Base-by-base conservation (phyloP, 2,797 vertebrate genomes). In the Diplodus sargus region DNA sequence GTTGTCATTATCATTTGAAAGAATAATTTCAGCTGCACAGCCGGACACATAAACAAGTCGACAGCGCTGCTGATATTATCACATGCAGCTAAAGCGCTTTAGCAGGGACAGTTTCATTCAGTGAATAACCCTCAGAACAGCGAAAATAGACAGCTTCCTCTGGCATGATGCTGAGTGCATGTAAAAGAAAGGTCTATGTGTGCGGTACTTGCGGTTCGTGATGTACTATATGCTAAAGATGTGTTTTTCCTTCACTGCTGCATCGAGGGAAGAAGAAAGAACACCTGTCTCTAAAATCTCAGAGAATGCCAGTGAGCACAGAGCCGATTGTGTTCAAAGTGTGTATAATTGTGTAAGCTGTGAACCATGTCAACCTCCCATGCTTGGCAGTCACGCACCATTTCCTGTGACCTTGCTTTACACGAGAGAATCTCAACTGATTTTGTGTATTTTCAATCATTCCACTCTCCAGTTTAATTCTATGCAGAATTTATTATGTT, bases 341-440 rank as follows among this genome's bases (percentile, higher is more conserved):
- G 76, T 82, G 66, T 74, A 68, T 82, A 74, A 84, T 78, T 79
- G 74, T 58, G 65, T 76, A 30, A 70, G 74, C 78, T 23, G 53
- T 84, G 77, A 89, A 85, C 79, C 81, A 51, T 82, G 73, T 81
- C 78, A 71, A 70, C 64, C 72, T 57, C 65, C 69, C 51, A 54
- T 63, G 70, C 76, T 74, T 67, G 74, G 72, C 85, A 82, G 61
- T 63, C 76, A 78, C 5, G 74, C 60, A 25, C 80, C 53, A 34
- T 83, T 89, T 88, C 45, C 71, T 67, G 43, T 81, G 81, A 85
- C 80, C 85, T 90, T 83, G 77, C 42, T 84, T 74, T 70, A 63
- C 34, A 67, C 53, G 25, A 53, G 56, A 70, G 25, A 64, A 58
- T 59, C 53, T 39, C 10, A 49, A 42, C n/a, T 3, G 45, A 23